Evolutionary conservation across 1,140 invertebrate species (phyloP).

Genomic region (Sminthurinus signatus): DNA sequence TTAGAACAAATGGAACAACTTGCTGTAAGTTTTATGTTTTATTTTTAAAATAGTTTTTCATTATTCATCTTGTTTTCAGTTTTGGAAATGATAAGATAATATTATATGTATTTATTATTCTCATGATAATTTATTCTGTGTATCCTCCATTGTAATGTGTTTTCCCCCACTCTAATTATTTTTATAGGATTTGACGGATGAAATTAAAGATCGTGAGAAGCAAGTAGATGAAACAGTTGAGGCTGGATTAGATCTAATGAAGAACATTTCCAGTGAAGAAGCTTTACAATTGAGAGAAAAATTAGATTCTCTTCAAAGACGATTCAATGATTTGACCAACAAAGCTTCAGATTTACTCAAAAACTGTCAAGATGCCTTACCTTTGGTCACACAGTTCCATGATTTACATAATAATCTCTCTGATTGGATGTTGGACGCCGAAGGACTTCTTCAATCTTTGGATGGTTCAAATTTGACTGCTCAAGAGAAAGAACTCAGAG

Average conservation of each 20-base stretch:
- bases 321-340: constrained; percentile 80
- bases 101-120: too few relatives aligned
- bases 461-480: constrained; percentile 53
- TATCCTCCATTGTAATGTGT: too few relatives aligned
- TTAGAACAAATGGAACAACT: constrained; percentile 87
- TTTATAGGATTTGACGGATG: constrained; percentile 70
- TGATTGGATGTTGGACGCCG: constrained; percentile 91
- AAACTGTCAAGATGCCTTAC: constrained; percentile 76
- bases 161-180: background rate
- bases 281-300: constrained; percentile 89
- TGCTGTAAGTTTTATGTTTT: constrained; percentile 60
- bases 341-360: constrained; percentile 77
- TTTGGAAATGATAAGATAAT: too few relatives aligned
- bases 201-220: constrained; percentile 77
- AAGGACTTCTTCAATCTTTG: constrained; percentile 72
- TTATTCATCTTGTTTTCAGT: too few relatives aligned
- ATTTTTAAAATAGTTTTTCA: too few relatives aligned
- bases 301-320: constrained; percentile 76
- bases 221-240: constrained; percentile 84
- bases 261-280: constrained; percentile 87
- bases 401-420: constrained; percentile 76
- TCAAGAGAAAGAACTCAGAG: constrained; percentile 70
- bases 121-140: too few relatives aligned
- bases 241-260: constrained; percentile 84
- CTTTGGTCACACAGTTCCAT: constrained; percentile 89